phyloP scores from a whole-genome alignment of 2,797 vertebrate genomes.

The Ataeniobius toweri region DNA sequence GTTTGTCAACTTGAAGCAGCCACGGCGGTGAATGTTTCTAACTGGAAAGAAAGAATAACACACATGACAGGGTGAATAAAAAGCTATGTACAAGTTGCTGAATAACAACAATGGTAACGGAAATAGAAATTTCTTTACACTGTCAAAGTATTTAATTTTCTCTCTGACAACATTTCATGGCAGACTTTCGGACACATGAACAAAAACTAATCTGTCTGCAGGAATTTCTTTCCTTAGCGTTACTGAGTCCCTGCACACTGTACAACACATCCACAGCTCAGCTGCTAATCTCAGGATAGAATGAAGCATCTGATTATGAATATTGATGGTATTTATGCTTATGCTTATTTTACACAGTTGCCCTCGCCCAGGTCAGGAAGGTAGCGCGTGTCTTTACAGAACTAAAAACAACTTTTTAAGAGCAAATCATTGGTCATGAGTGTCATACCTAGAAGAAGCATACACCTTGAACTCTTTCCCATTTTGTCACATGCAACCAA shows the following conservation, averaged over 20 bases:
- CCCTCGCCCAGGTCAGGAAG: constrained; percentile 22
- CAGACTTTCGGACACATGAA: background rate
- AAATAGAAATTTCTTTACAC: background rate
- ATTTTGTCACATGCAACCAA: background rate
- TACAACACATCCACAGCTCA: constrained; percentile 40
- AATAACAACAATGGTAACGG: background rate
- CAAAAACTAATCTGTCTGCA: constrained; percentile 7
- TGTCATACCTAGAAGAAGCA: background rate
- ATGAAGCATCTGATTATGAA: constrained; percentile 40
- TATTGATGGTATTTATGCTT: constrained; percentile 48
- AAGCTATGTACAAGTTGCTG: background rate
- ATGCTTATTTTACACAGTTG: constrained; percentile 28
- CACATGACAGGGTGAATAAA: background rate
- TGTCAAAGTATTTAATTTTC: background rate
- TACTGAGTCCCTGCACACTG: constrained; percentile 15
- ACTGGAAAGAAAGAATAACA: constrained; percentile 63
- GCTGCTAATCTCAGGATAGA: constrained; percentile 39
- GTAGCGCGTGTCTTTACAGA: constrained; percentile 3
- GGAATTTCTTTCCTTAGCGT: constrained; percentile 18
- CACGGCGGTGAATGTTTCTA: constrained; percentile 88
- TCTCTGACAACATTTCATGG: background rate
- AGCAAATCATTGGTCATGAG: background rate
- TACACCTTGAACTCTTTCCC: background rate
- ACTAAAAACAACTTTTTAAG: background rate
- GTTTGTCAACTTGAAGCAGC: constrained; percentile 88